Evolutionary conservation across 2,888 invertebrate genomes (phyloP).

Genomic region (Chrysodeixis includens): DNA sequence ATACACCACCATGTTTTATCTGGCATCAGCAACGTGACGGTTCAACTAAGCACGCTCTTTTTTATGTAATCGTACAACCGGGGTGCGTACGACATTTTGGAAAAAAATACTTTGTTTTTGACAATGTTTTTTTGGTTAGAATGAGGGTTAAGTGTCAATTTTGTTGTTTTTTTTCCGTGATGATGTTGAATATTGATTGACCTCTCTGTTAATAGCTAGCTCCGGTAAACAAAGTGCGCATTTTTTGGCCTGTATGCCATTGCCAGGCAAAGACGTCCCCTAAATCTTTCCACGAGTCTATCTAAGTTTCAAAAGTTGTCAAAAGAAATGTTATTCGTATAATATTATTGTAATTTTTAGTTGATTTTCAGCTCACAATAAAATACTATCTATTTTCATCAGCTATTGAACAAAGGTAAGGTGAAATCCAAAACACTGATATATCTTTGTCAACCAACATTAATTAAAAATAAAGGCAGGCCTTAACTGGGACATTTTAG

Average conservation of each 20-base stretch:
- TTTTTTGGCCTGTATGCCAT: no score
- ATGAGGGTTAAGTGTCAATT: slow-evolving; percentile 20
- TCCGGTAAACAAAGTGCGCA: no score
- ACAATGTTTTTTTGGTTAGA: slow-evolving; percentile 14
- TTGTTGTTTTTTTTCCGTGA: slow-evolving; percentile 1
- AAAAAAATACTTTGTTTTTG: slow-evolving; percentile 34
- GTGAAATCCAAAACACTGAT: not conserved
- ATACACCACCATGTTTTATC: slow-evolving; percentile 83
- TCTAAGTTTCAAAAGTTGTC: no score
- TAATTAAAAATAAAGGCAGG: not conserved
- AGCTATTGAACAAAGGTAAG: no score
- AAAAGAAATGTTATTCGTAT: no score
- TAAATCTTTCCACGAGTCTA: no score
- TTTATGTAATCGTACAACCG: slow-evolving; percentile 59
- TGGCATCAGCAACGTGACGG: slow-evolving; percentile 82
- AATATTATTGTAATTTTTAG: no score
- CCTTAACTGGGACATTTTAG: slow-evolving; percentile 25
- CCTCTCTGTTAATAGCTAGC: no score
- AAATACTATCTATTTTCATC: not conserved
- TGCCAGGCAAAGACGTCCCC: no score
- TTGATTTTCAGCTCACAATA: not conserved
- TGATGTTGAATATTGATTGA: not conserved
- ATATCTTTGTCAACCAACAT: slow-evolving; percentile 1
- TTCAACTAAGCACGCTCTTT: slow-evolving; percentile 71
- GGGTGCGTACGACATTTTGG: slow-evolving; percentile 57